Base-by-base conservation (phyloP, 1,140 invertebrate species). In the Nephila pilipes region DNA sequence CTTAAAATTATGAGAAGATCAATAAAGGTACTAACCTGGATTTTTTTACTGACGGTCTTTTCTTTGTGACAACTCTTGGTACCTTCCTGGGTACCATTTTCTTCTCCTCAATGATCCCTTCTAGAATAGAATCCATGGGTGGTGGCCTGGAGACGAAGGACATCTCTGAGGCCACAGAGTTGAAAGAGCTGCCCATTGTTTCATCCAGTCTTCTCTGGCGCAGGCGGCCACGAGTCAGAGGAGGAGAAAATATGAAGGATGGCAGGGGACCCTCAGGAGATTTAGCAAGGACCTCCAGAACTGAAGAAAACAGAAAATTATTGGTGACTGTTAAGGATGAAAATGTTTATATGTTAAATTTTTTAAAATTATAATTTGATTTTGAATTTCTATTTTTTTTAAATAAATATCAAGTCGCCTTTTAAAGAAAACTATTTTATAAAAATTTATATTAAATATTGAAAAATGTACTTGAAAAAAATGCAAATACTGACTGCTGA, bases 201-300 rank as follows among this genome's bases (percentile, higher is more conserved):
- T 90, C 93, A 65, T 85, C 65, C 55, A 58, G 14, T 38, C 20
- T 89, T 25, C 90, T 93, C 25, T 90, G 38, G 3, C 93, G 36
- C 14, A 90, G 29, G 14, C 93, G 81, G 16, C 85, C 87, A 22
- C 93, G n/a, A 1, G 93, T 93, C 55, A 90, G 22, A 14, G 93
- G 93, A 36, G 93, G 93, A 1, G 93, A 93, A 38, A 93, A 93
- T 25, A 93, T 38, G 36, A 93, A 93, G 29, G 93, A 60, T 16
- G 87, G 60, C 1, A 90, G 10, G 25, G 60, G 55, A 4, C 2
- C 55, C 1, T 87, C n/a, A 38, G 91, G 85, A 25, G 92, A 12
- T 20, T 69, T 29, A 6, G 92, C 46, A 16, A 93, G 29, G 14
- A 85, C 85, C 36, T 88, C 85, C 16, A 93, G 22, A 46, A 93